These are phyloP conservation scores for Anableps anableps DNA, from an alignment of 2,797 vertebrate genomes.

Conservation along the genomic window DNA sequence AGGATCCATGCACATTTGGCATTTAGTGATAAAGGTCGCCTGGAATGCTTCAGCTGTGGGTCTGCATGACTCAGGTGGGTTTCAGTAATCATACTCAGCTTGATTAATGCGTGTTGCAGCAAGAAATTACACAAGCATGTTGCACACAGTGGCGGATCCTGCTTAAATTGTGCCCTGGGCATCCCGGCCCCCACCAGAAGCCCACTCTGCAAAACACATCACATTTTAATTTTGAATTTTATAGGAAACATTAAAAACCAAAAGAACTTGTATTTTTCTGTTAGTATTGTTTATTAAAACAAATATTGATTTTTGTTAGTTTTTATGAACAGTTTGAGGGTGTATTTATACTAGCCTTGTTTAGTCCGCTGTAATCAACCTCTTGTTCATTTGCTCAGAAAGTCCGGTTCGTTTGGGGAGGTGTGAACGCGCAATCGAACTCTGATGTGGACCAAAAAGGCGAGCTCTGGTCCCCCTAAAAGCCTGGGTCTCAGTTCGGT, in stretches of 20 bases:
- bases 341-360: not conserved
- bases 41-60: conserved; percentile 3
- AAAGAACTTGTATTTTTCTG: not conserved
- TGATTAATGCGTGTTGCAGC: conserved; percentile 5
- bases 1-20: conserved; percentile 17
- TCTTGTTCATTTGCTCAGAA: too few species aligned
- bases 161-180: not conserved
- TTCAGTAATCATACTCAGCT: not conserved
- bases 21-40: conserved; percentile 22
- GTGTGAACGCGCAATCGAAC: too few species aligned
- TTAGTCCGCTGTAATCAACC: not conserved
- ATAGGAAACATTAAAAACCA: not conserved
- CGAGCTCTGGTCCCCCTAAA: not conserved
- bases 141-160: not conserved
- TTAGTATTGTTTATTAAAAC: not conserved
- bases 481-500: not conserved
- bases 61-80: conserved; percentile 23
- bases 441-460: too few species aligned
- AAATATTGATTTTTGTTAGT: not conserved
- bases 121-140: not conserved
- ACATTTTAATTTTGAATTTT: not conserved
- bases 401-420: too few species aligned
- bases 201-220: too few species aligned
- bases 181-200: not conserved
- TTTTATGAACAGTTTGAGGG: not conserved